Evolutionary conservation across 2,113 vertebrate genomes (phyloP), one percentile per base, ranked within the genome.

Genomic region (Chloroceryle aenea): DNA sequence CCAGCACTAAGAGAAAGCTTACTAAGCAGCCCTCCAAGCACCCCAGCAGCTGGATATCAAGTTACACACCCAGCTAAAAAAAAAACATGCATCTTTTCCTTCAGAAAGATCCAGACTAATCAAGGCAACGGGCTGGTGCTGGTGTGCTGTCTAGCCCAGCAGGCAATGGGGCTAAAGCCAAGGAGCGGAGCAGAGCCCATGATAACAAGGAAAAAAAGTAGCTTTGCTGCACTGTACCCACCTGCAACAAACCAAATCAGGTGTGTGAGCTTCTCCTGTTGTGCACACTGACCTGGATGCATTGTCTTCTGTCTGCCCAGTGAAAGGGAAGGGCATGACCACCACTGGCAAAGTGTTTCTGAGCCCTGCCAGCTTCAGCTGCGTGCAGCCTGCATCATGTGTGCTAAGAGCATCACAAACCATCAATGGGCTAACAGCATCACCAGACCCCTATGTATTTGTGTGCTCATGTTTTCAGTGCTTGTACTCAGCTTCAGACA

Each of bases 401-500:
- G 36, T 59, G 8, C 55, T 81, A 16, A 12, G 12, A 80, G 69
- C 30, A 43, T 42, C 64, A 73, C 32, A 58, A 7, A 52, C 8
- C n/a, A 74, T 15, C 4, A 7, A 82, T 0, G 0, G 21, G 64
- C 61, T 53, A 40, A 27, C 45, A 53, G 68, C 34, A 84, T 36
- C 83, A 84, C 45, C 73, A 47, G 43, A 38, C 14, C 56, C 50
- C 59, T 59, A 90, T 52, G 59, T 85, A 93, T 47, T 50, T 88
- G 25, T n/a, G 34, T 2, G 2, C 17, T 84, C 17, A 55, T 0
- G 0, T 87, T 27, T 25, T 52, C 48, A 91, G 53, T 6, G 4
- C 1, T 0, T 0, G 40, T 58, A 67, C 34, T 47, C 3, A 0
- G 56, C 23, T 72, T 69, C 4, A 0, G 64, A 52, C 1, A 2